These are phyloP conservation scores for Calypte anna DNA, from an alignment of 2,113 vertebrate genomes.

Conservation along the genomic window DNA sequence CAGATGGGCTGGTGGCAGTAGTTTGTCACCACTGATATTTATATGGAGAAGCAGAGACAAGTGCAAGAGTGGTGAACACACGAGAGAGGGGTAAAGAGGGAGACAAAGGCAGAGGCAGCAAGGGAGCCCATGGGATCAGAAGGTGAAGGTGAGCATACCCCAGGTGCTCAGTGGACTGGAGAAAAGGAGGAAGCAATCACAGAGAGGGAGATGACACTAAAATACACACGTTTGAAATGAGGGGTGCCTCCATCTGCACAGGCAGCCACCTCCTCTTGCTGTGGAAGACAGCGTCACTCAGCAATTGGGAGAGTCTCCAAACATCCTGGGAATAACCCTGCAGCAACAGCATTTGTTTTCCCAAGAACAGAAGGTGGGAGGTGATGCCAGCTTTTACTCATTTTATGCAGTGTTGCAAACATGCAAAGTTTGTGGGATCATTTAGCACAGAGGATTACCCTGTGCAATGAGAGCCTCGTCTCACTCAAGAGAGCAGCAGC, in stretches of 20 bases:
- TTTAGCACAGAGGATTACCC: constrained; percentile 34
- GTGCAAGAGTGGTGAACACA: constrained; percentile 46
- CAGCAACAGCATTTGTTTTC: constrained; percentile 63
- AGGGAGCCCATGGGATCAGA: background rate
- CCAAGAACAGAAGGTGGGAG: constrained; percentile 30
- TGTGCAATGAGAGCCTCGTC: background rate
- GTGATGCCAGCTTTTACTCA: constrained; percentile 61
- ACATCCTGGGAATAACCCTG: constrained; percentile 45
- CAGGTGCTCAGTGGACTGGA: background rate
- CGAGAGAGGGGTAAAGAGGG: background rate
- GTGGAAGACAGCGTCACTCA: background rate
- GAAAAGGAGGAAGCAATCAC: background rate
- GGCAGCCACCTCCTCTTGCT: constrained; percentile 8
- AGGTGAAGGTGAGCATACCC: background rate
- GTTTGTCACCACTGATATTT: constrained; percentile 77
- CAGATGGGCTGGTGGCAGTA: constrained; percentile 79
- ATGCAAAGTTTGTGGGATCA: background rate
- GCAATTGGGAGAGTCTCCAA: constrained; percentile 33
- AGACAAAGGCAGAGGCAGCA: background rate
- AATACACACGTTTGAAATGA: background rate
- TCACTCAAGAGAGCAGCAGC: constrained; percentile 27
- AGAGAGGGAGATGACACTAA: background rate
- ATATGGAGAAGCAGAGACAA: constrained; percentile 16
- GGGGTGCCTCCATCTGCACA: constrained; percentile 13
- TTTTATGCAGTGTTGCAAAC: constrained; percentile 60